These are phyloP conservation scores for Phaetusa simplex DNA, from an alignment of 2,113 vertebrate genomes.

Conservation along the genomic window DNA sequence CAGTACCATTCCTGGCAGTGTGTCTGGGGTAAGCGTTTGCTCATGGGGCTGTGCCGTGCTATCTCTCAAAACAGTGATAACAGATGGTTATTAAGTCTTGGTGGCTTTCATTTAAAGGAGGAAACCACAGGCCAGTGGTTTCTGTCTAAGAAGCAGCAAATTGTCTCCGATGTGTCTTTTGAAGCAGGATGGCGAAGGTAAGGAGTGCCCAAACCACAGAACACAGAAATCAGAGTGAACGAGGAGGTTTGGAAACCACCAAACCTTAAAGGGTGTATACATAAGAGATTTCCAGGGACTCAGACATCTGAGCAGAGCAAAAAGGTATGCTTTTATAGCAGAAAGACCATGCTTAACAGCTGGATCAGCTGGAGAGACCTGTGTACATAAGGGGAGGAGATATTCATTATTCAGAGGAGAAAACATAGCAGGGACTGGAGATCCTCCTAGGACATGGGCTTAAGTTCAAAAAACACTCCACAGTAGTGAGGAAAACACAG, in stretches of 20 bases:
- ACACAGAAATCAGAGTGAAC: not conserved
- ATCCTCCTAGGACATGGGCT: not conserved
- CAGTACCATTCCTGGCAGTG: not conserved
- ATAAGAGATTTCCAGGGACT: not conserved
- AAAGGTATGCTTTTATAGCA: not conserved
- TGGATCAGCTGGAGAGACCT: not conserved
- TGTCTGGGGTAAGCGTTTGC: not conserved
- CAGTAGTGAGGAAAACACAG: not conserved
- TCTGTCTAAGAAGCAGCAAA: not conserved
- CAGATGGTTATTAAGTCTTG: not conserved
- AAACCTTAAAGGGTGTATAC: not conserved
- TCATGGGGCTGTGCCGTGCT: not conserved
- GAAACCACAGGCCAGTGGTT: not conserved
- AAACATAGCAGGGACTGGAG: not conserved
- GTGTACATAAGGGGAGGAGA: not conserved
- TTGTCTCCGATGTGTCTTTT: not conserved
- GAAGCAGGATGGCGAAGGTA: not conserved
- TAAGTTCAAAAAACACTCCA: not conserved
- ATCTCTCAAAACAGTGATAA: not conserved
- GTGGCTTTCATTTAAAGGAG: not conserved
- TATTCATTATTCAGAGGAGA: not conserved
- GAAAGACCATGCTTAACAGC: not conserved
- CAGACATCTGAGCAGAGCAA: not conserved
- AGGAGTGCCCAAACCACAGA: not conserved
- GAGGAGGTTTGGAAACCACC: not conserved